Base-by-base conservation (phyloP, 2,113 vertebrate genomes). In the Centropus bengalensis region DNA sequence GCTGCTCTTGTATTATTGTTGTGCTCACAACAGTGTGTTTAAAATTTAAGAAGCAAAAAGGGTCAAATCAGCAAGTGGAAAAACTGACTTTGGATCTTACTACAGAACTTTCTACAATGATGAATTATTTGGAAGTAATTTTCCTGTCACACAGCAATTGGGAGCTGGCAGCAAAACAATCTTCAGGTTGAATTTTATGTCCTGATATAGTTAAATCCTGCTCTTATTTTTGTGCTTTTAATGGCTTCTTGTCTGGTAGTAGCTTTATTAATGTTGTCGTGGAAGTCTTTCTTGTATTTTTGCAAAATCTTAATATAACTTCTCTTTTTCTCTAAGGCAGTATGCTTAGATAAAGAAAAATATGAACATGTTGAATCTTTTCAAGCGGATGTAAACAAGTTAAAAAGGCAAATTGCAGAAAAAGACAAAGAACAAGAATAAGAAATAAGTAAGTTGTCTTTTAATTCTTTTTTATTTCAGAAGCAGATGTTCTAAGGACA, bases 271-370 rank as follows among this genome's bases (percentile, higher is more conserved):
- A 60, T 28, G 30, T 71, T 83, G 56, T 66, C 42, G 3, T 73
- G n/a, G 26, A 77, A 88, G 10, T 33, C 12, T 85, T 82, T 42
- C 5, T 9, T 80, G 0, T 51, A 13, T 56, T 80, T 88, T 49
- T 93, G 7, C 56, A 54, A 55, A n/a, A 6, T 54, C 42, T 82
- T 83, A 86, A 71, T 44, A 11, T 82, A 20, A 93, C 36, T 93
- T 84, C 16, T 76, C 55, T 93, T 93, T 95, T 70, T 95, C 79
- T 96, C 96, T 82, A 79, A 99, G 99, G 98, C 98, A 84, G 99
- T 99, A 22, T 99, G 99, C 97, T 98, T 98, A 89, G 99, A 99
- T 74, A 99, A 99, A 84, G 99, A 99, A 96, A 98, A 99, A 96
- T 99, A 99, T 74, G 99, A 99, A 97, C 98, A 98, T 45, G 96